These are phyloP conservation scores for Bombus difficillimus DNA, from an alignment of 1,140 invertebrate species.

Conservation along the genomic window DNA sequence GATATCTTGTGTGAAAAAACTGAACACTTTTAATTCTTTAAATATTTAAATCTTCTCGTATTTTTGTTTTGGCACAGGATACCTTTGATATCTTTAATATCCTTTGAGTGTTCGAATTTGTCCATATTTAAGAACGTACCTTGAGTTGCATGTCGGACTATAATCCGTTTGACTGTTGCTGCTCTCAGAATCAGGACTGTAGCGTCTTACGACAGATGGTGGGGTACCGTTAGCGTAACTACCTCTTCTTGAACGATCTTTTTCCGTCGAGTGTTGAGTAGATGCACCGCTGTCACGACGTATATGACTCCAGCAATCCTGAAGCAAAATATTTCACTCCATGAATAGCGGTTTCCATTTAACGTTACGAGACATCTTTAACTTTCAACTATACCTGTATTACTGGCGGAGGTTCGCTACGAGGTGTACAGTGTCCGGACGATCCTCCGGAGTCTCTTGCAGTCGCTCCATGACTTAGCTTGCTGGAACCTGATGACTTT, in stretches of 20 bases:
- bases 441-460: slow-evolving; percentile 89
- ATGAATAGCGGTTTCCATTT: background rate
- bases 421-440: slow-evolving; percentile 90
- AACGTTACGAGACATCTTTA: background rate
- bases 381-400: slow-evolving; percentile 74
- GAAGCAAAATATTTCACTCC: slow-evolving; percentile 24
- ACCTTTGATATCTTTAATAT: background rate
- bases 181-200: slow-evolving; percentile 78
- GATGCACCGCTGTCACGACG: slow-evolving; percentile 87
- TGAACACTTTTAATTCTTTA: no score
- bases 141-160: slow-evolving; percentile 80
- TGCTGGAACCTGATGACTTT: slow-evolving; percentile 81
- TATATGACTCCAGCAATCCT: slow-evolving; percentile 81
- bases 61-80: background rate
- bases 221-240: slow-evolving; percentile 77
- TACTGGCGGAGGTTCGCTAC: slow-evolving; percentile 86
- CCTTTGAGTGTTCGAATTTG: background rate
- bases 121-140: slow-evolving; percentile 59
- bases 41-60: background rate
- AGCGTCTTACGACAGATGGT: slow-evolving; percentile 77
- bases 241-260: slow-evolving; percentile 79
- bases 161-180: slow-evolving; percentile 80
- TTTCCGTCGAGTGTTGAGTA: slow-evolving; percentile 84
- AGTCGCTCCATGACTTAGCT: slow-evolving; percentile 81
- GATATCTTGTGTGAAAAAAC: no score